Conservation (phyloP, 2,797 vertebrate genomes). For the Ciconia nigra region DNA sequence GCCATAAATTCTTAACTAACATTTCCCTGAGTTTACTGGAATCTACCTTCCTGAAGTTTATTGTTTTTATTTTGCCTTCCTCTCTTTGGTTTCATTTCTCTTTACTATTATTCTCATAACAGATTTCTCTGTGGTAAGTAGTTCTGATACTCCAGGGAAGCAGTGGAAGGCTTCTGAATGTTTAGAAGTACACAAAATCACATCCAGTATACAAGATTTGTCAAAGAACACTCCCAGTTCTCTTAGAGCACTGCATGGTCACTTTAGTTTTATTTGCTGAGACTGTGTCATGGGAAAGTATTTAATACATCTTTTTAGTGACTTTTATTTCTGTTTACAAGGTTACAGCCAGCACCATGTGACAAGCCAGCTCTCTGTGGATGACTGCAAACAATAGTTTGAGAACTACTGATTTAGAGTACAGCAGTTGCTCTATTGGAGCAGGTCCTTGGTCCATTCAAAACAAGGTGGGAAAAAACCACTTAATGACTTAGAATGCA, state of each 20-base stretch:
- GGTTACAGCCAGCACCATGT: not conserved
- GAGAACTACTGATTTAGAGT: slow-evolving; percentile 3
- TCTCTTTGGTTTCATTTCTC: not conserved
- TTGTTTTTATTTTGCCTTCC: slow-evolving; percentile 1
- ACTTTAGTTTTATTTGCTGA: not conserved
- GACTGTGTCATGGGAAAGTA: not conserved
- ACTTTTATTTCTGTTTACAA: slow-evolving; percentile 46
- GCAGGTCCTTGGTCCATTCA: slow-evolving; percentile 13
- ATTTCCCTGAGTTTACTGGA: not conserved
- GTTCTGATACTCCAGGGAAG: not conserved
- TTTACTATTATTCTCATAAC: not conserved
- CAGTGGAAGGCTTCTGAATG: not conserved
- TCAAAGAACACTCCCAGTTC: not conserved
- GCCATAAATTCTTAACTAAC: slow-evolving; percentile 29
- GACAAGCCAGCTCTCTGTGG: slow-evolving; percentile 19
- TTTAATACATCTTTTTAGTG: slow-evolving; percentile 15
- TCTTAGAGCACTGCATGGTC: not conserved
- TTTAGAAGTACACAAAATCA: not conserved
- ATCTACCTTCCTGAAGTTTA: not conserved
- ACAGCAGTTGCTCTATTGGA: slow-evolving; percentile 17
- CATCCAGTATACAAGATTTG: not conserved
- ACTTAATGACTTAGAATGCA: slow-evolving; percentile 20
- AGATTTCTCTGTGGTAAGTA: not conserved
- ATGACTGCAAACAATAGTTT: slow-evolving; percentile 33
- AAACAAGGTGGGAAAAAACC: not conserved